Conservation (phyloP, 2,797 vertebrate genomes). For the Myotis planiceps region DNA sequence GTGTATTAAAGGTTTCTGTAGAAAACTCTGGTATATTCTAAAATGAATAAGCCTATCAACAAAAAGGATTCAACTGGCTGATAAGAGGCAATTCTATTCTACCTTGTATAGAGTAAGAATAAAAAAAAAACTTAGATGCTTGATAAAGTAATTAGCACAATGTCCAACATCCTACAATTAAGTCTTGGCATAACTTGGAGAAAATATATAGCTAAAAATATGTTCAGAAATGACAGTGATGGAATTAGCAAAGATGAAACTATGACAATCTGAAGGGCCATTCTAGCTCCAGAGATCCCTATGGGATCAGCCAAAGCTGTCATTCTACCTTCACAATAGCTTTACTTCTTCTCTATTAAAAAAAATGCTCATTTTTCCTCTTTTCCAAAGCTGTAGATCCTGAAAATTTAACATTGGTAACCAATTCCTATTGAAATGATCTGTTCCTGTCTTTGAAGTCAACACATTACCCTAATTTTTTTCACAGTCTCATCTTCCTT, state of each 20-base stretch:
- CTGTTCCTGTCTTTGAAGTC: not conserved
- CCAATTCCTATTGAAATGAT: not conserved
- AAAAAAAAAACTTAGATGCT: not conserved
- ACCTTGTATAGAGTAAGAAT: not conserved
- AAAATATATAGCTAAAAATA: not conserved
- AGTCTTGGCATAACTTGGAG: not conserved
- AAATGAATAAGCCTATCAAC: not conserved
- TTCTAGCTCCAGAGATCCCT: not conserved
- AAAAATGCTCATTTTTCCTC: not conserved
- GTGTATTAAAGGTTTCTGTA: not conserved
- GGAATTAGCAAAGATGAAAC: not conserved
- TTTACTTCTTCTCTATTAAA: not conserved
- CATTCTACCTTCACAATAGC: not conserved
- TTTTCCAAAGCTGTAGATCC: not conserved
- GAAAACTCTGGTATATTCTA: not conserved
- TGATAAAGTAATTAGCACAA: not conserved
- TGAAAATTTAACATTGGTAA: not conserved
- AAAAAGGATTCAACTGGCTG: not conserved
- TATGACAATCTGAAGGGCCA: not conserved
- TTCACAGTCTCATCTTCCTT: not conserved
- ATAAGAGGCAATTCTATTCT: not conserved
- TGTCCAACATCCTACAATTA: not conserved
- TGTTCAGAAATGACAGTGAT: not conserved
- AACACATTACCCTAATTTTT: not conserved
- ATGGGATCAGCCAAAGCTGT: not conserved